Conservation (phyloP, 2,113 vertebrate genomes). For the Gallinago paraguaiae region DNA sequence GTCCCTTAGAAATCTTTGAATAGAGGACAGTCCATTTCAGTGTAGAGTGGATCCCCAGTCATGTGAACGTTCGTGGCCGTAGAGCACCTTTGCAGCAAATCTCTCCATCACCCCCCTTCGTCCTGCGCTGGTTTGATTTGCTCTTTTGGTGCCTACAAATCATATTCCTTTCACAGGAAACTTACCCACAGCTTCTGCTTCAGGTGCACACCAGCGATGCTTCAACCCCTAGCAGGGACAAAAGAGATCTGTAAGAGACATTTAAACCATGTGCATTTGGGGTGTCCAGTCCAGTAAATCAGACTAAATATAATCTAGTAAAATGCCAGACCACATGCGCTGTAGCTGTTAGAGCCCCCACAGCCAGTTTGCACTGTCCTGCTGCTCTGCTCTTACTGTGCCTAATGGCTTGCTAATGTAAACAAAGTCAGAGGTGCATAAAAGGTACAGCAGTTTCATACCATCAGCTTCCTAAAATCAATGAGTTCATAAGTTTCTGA, state of each 20-base stretch:
- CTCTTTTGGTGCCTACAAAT: background rate
- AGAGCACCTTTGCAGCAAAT: background rate
- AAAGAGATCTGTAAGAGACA: background rate
- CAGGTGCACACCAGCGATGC: background rate
- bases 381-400: background rate
- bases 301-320: background rate
- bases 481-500: conserved; percentile 6
- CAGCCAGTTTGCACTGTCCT: background rate
- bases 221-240: background rate
- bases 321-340: background rate
- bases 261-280: background rate
- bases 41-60: background rate
- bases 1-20: background rate
- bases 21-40: background rate
- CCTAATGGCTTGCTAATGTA: background rate
- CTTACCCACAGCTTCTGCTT: background rate
- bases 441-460: background rate
- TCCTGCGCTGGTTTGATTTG: background rate
- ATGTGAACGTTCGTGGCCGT: background rate
- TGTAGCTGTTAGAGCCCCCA: background rate
- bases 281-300: background rate
- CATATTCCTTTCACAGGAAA: background rate
- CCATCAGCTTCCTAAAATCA: conserved; percentile 33
- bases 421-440: background rate
- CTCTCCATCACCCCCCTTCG: background rate